Base-by-base conservation (phyloP, 2,888 invertebrate species). In the Erebia palarica region DNA sequence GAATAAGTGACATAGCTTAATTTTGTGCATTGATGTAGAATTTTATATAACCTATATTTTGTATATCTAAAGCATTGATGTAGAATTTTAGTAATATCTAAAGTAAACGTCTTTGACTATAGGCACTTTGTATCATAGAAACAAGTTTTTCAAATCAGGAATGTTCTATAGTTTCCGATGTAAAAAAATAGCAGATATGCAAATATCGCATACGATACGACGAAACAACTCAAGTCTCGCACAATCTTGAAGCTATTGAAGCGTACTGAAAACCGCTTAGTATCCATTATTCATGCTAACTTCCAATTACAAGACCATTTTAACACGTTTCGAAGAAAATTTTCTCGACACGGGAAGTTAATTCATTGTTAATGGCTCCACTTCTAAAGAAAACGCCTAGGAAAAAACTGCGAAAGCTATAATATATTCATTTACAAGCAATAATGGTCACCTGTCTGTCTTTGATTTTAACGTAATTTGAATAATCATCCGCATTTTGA, bases 271-370 rank as follows among this genome's bases (percentile, higher is more conserved):
- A 72, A 60, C n/a, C 65, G 21, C 44, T 36, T 59, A 65, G 58
- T 59, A 55, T 59, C 53, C 64, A 73, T 74, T 63, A 74, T 16
- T 74, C 53, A 74, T 74, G 65, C 65, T 55, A 36, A 66, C 66
- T 49, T 27, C 47, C 66, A 74, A 70, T 73, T 74, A 74, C 64
- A 65, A 44, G 57, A 64, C 68, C 69, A 69, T 67, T 66, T 74
- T 71, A 74, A 74, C 74, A 74, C 70, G 73, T 68, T 73, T 70
- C 74, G 66, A 69, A 71, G 74, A 74, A 74, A 68, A 74, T 73
- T 73, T 64, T 53, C 70, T 69, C 44, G 65, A 73, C 42, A 60
- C 16, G 67, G 69, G 3, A n/a, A 61, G 53, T 36, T 58, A 65
- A 70, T 65, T 74, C 69, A 75, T 69, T 69, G 66, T 68, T 21